A percentile compares a stretch with the other conserved stretches of the same genome.
phyloP scores from a whole-genome alignment of 64 coral and sea anemone species.

The Hydrozoanthus tunicans region DNA sequence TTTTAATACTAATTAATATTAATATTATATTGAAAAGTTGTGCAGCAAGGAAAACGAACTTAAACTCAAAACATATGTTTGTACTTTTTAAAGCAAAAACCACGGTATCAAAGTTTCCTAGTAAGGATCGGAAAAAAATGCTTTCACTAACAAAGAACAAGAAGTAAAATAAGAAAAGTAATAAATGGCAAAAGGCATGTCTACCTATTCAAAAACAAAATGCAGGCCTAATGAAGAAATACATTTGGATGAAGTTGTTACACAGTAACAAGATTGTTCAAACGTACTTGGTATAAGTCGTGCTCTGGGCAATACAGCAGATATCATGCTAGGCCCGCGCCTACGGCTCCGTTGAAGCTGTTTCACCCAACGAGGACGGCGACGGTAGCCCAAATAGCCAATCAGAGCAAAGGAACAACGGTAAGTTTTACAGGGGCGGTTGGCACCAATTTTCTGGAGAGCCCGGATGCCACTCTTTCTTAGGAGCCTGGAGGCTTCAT shows the following conservation, averaged over 20 bases:
- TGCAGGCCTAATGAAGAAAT: not conserved
- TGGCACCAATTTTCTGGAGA: constrained; percentile 51
- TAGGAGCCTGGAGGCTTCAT: constrained; percentile 19
- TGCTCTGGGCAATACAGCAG: constrained; percentile 24
- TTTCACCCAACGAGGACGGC: constrained; percentile 43
- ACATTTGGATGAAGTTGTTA: not conserved
- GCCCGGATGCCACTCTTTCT: constrained; percentile 32
- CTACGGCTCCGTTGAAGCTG: constrained; percentile 18
- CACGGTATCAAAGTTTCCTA: too few species aligned
- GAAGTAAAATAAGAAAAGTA: too few species aligned
- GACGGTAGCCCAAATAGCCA: constrained; percentile 38
- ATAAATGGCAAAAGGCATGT: not conserved
- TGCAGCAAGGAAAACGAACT: too few species aligned
- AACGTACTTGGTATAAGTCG: constrained; percentile 36
- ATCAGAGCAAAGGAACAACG: constrained; percentile 40
- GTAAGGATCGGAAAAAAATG: not conserved
- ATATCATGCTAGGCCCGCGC: constrained; percentile 49
- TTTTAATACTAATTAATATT: too few species aligned
- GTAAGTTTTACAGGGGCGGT: constrained; percentile 13
- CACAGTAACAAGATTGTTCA: not conserved
- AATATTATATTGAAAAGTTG: too few species aligned
- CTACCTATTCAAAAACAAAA: not conserved
- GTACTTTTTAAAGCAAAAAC: too few species aligned
- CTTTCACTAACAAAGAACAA: too few species aligned
- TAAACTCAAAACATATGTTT: too few species aligned